Conservation (phyloP, 2,113 vertebrate species). For the Microcebus griseorufus region DNA sequence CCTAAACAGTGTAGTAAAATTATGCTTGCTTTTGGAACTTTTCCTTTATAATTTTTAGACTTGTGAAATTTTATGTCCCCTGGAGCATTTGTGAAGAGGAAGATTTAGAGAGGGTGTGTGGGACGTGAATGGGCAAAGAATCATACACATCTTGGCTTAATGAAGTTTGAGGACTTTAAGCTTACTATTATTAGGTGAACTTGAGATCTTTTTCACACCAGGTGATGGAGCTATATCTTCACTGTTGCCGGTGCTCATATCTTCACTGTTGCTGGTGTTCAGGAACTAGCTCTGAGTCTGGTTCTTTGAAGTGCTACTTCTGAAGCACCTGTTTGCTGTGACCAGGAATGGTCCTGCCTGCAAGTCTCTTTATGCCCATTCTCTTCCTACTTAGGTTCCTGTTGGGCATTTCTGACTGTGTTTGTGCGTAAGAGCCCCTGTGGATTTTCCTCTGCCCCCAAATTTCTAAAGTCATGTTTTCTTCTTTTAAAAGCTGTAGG, state of each 20-base stretch:
- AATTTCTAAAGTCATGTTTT: background rate
- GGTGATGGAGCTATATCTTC: constrained; percentile 68
- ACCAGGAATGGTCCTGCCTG: background rate
- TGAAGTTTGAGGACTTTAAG: background rate
- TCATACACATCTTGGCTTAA: background rate
- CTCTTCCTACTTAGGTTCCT: background rate
- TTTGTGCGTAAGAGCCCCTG: background rate
- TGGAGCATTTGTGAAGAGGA: background rate
- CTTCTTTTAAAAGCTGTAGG: background rate
- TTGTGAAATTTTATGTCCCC: background rate
- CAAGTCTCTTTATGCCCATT: background rate
- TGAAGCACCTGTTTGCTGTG: background rate
- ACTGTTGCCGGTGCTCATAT: background rate
- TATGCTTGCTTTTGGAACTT: background rate
- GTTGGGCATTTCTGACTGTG: background rate
- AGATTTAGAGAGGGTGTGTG: background rate
- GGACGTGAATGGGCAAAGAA: background rate
- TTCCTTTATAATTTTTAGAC: background rate
- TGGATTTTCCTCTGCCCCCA: background rate
- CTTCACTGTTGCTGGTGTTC: constrained; percentile 33
- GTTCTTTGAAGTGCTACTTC: background rate
- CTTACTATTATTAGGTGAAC: background rate
- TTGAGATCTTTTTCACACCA: constrained; percentile 24
- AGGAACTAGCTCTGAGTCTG: background rate
- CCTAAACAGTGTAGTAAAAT: background rate